Evolutionary conservation across 2,113 vertebrate species (phyloP).

Genomic region (Thermophis baileyi): DNA sequence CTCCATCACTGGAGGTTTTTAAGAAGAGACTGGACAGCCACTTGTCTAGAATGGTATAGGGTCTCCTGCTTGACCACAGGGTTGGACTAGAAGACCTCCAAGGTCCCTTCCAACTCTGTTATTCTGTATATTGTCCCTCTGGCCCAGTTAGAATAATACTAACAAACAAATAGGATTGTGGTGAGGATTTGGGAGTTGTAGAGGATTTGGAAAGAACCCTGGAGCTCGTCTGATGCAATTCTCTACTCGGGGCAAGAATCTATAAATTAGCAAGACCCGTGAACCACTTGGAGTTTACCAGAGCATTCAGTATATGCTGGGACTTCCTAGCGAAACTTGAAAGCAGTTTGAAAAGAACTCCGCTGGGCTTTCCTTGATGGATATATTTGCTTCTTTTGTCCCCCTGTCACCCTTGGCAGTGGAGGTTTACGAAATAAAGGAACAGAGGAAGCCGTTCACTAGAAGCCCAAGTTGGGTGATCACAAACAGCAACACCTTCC

Average conservation of each 20-base stretch:
- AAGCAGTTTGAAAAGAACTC: background rate
- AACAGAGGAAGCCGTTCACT: background rate
- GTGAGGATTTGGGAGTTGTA: background rate
- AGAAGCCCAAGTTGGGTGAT: background rate
- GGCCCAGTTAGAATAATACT: background rate
- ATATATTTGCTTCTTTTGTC: background rate
- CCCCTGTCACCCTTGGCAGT: too few relatives aligned
- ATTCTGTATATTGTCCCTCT: background rate
- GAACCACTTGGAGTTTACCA: background rate
- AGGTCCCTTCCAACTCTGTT: background rate
- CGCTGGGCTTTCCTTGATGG: background rate
- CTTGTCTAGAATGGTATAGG: background rate
- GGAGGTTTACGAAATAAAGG: background rate
- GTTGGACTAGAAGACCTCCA: background rate
- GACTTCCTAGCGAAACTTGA: background rate
- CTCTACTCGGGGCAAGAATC: background rate
- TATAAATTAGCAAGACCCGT: background rate
- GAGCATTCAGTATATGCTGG: background rate
- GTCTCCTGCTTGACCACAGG: background rate
- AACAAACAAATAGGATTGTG: background rate
- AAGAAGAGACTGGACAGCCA: background rate
- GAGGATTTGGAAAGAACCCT: background rate
- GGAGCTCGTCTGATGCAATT: background rate
- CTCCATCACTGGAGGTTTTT: background rate
- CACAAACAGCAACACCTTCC: background rate